These are phyloP conservation scores for Microhierax caerulescens DNA, from an alignment of 2,797 vertebrate species.

Conservation along the genomic window DNA sequence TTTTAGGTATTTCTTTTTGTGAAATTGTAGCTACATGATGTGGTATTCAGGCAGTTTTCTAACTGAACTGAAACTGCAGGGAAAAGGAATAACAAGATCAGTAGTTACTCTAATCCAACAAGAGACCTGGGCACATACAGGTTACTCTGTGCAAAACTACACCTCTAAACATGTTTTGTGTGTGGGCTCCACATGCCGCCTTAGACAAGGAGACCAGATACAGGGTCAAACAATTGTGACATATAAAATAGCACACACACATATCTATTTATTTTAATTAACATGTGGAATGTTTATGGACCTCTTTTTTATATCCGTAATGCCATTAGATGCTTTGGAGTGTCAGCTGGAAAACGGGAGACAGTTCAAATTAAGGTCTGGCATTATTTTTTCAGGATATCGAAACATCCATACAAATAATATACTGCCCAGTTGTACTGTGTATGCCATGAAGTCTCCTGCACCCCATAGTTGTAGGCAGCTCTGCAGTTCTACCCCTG, in stretches of 20 bases:
- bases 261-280: background rate
- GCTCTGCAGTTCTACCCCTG: background rate
- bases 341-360: background rate
- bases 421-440: background rate
- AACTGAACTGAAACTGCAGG: background rate
- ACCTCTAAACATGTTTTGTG: fast-evolving
- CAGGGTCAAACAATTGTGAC: too few species aligned
- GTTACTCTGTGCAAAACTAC: background rate
- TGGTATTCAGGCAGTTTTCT: background rate
- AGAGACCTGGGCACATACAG: too few species aligned
- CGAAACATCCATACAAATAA: background rate
- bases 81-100: background rate
- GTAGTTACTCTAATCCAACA: background rate
- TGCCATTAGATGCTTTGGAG: background rate
- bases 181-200: background rate
- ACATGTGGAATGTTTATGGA: background rate
- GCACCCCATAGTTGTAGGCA: background rate
- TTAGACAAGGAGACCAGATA: background rate
- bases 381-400: background rate
- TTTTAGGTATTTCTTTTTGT: background rate
- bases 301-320: background rate
- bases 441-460: background rate
- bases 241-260: too few species aligned
- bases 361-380: background rate
- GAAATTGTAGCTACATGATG: background rate